Evolutionary conservation across 2,113 vertebrate genomes (phyloP).

Genomic region (Malaclemys terrapin): DNA sequence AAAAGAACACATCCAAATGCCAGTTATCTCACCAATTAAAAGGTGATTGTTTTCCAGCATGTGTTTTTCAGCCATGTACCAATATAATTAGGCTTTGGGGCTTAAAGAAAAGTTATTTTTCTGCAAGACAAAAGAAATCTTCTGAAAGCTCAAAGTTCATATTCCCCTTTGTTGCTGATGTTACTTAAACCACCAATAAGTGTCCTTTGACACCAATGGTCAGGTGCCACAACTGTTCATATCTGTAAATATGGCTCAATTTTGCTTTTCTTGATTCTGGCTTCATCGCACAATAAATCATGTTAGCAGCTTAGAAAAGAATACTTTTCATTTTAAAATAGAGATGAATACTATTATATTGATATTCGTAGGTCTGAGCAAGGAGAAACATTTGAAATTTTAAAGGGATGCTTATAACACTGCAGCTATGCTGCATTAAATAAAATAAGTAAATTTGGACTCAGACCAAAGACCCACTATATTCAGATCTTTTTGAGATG

Average conservation of each 20-base stretch:
- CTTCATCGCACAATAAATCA: constrained; percentile 58
- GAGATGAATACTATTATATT: neutral
- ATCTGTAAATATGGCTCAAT: constrained; percentile 62
- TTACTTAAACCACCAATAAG: constrained; percentile 61
- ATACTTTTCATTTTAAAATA: constrained; percentile 1
- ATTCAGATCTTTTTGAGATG: neutral
- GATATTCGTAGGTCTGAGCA: constrained; percentile 25
- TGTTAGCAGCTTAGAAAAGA: constrained; percentile 44
- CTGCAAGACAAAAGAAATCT: constrained; percentile 11
- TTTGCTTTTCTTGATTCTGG: constrained; percentile 63
- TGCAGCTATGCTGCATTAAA: neutral
- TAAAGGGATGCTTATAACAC: constrained; percentile 25
- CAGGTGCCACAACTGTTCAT: constrained; percentile 67
- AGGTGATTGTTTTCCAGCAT: neutral
- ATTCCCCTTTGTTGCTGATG: constrained; percentile 11
- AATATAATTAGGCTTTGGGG: neutral
- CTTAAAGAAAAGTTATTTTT: constrained; percentile 52
- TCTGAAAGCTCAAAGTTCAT: neutral
- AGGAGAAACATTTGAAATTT: constrained; percentile 28
- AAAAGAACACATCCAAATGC: rapidly evolving
- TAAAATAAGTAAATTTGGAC: neutral
- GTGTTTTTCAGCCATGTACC: neutral
- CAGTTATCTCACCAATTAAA: neutral
- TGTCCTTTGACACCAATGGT: constrained; percentile 73
- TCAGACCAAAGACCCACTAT: neutral